phyloP scores from a whole-genome alignment of 1,140 invertebrate genomes.

The Drosophila bocqueti region DNA sequence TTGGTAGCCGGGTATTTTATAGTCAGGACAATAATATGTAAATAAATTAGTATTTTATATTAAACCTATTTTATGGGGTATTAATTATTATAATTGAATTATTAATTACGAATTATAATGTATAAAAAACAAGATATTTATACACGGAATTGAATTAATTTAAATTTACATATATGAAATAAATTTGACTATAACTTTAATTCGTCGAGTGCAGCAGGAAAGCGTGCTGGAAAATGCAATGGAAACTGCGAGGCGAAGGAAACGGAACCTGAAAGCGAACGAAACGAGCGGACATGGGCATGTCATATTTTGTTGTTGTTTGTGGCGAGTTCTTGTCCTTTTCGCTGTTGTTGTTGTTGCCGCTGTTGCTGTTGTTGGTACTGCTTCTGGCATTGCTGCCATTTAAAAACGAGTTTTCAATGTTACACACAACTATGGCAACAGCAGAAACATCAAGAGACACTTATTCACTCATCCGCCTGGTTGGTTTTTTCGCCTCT shows the following conservation, averaged over 20 bases:
- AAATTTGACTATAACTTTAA: not conserved
- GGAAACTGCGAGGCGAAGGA: slow-evolving; percentile 54
- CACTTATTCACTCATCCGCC: slow-evolving; percentile 75
- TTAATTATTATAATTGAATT: not conserved
- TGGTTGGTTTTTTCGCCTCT: slow-evolving; percentile 50
- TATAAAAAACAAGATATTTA: not conserved
- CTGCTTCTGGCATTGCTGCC: slow-evolving; percentile 60
- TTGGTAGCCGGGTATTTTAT: too few species aligned
- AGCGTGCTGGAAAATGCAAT: slow-evolving; percentile 42
- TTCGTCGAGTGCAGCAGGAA: slow-evolving; percentile 23
- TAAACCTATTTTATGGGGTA: not conserved
- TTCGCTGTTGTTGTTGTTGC: slow-evolving; percentile 23
- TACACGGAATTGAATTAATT: too few species aligned
- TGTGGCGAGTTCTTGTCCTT: slow-evolving; percentile 43
- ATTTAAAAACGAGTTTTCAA: slow-evolving; percentile 79
- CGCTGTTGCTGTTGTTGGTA: slow-evolving; percentile 27
- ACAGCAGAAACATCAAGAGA: slow-evolving; percentile 52
- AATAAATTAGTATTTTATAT: not conserved
- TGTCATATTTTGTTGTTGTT: slow-evolving; percentile 76
- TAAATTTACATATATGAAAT: not conserved
- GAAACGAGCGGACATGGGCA: slow-evolving; percentile 71
- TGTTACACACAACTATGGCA: slow-evolving; percentile 61
- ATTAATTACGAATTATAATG: not conserved
- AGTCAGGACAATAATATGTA: not conserved
- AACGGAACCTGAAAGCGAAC: slow-evolving; percentile 66